Evolutionary conservation across 1,140 invertebrate species (phyloP).

Genomic region (Planococcus citri): DNA sequence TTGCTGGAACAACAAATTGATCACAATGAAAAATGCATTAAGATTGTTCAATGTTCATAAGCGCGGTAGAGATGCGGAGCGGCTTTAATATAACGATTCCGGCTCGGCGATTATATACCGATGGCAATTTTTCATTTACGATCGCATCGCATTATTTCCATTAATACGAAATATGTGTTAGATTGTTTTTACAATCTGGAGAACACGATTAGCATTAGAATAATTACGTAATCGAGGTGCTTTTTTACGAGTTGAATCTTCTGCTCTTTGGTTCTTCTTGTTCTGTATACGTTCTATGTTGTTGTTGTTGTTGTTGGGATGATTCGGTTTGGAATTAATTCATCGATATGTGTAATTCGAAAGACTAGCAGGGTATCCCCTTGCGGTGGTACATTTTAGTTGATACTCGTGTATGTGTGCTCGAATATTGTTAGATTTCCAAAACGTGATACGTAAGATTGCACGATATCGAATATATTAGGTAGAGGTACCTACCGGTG

Average conservation of each 20-base stretch:
- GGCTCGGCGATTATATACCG: background rate
- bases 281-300: too few relatives aligned
- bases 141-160: slow-evolving; percentile 1
- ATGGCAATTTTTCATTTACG: background rate
- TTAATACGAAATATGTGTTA: background rate
- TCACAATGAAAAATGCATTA: slow-evolving; percentile 7
- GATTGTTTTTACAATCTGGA: background rate
- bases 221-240: background rate
- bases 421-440: background rate
- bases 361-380: background rate
- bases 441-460: background rate
- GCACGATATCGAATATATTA: background rate
- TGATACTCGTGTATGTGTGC: background rate
- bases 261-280: too few relatives aligned
- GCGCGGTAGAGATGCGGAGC: background rate
- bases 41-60: background rate
- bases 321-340: background rate
- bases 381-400: too few relatives aligned
- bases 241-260: background rate
- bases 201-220: background rate
- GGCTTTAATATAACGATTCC: background rate
- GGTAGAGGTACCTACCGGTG: too few relatives aligned
- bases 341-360: background rate
- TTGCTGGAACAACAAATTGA: background rate
- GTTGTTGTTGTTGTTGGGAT: too few relatives aligned